phyloP scores from a whole-genome alignment of 2,797 vertebrate species.

The Lepus oiostolus region DNA sequence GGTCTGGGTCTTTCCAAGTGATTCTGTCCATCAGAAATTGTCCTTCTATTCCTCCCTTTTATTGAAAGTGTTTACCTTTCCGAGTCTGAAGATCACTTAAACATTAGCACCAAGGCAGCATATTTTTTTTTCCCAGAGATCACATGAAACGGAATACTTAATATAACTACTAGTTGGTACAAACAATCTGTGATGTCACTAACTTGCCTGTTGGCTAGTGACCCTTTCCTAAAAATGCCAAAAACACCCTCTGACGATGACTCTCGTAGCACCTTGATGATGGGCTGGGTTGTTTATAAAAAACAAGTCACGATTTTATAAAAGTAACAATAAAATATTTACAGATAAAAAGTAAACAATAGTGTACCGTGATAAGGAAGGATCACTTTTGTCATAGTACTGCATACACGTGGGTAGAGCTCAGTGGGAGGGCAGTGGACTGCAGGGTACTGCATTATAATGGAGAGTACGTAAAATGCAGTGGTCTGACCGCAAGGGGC shows the following conservation, averaged over 20 bases:
- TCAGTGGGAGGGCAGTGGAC: too few relatives aligned
- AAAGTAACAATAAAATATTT: conserved; percentile 83
- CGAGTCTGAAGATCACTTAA: conserved; percentile 84
- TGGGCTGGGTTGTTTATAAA: conserved; percentile 86
- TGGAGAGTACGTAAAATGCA: conserved; percentile 92
- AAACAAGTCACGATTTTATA: conserved; percentile 73
- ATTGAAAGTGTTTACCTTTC: conserved; percentile 75
- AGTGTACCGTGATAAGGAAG: conserved; percentile 90
- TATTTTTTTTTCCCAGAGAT: conserved; percentile 85
- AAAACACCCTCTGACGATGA: conserved; percentile 77
- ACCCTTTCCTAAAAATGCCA: conserved; percentile 77
- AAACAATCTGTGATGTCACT: conserved; percentile 44
- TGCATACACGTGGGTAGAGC: conserved; percentile 79
- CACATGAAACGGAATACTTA: conserved; percentile 85
- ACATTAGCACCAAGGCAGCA: conserved; percentile 89
- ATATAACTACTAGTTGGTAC: conserved; percentile 75
- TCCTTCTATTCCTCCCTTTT: conserved; percentile 73
- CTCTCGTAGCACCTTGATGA: conserved; percentile 89
- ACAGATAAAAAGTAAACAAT: conserved; percentile 90
- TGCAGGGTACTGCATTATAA: conserved; percentile 81
- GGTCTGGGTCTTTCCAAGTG: not conserved
- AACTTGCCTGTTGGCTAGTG: conserved; percentile 49
- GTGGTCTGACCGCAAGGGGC: conserved; percentile 89
- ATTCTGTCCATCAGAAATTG: conserved; percentile 36
- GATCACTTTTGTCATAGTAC: conserved; percentile 89